Conservation (phyloP, 2,888 invertebrate species). For the Nezara viridula region DNA sequence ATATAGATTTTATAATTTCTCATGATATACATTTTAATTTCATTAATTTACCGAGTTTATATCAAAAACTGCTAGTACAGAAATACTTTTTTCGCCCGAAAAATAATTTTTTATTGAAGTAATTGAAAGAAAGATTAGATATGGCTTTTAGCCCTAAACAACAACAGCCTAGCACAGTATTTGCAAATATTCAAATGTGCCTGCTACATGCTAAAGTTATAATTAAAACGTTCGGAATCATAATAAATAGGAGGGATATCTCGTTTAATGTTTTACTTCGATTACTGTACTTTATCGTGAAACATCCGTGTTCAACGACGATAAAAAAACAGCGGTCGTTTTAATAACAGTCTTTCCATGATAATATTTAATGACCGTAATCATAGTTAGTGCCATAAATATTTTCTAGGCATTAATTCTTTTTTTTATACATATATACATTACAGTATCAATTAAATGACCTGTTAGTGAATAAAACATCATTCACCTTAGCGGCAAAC, state of each 20-base stretch:
- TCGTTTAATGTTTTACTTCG: background rate
- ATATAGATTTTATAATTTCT: too few species aligned
- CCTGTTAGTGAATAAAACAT: conserved; percentile 18
- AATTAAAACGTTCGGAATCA: background rate
- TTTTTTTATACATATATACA: background rate
- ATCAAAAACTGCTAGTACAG: too few species aligned
- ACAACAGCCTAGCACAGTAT: too few species aligned
- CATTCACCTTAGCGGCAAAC: background rate
- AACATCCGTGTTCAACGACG: background rate
- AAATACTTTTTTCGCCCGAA: too few species aligned
- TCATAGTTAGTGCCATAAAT: background rate
- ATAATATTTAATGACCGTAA: background rate
- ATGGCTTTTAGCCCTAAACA: too few species aligned
- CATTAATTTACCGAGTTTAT: too few species aligned
- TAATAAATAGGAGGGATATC: background rate
- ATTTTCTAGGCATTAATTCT: background rate
- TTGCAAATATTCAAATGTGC: background rate
- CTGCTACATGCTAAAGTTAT: background rate
- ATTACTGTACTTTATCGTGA: background rate
- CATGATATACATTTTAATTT: too few species aligned
- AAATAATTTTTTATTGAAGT: too few species aligned
- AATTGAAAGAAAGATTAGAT: too few species aligned
- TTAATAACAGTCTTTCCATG: background rate
- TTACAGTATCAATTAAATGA: background rate
- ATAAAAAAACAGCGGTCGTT: background rate